These are phyloP conservation scores for Disparrhopalites patrizii DNA, from an alignment of 2,888 invertebrate species.

Conservation along the genomic window DNA sequence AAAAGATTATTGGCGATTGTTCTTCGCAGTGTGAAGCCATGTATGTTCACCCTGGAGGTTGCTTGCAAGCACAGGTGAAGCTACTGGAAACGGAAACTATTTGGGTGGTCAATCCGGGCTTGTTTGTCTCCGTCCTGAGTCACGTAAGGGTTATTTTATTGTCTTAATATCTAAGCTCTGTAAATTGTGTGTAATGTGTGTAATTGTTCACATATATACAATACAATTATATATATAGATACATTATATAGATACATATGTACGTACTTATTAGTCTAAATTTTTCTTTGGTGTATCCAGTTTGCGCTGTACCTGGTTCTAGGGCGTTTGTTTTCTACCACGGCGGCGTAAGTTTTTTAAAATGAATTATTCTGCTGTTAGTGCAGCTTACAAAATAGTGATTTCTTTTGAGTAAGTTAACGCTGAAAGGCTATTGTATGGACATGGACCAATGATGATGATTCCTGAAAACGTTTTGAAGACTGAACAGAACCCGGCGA, in stretches of 20 bases:
- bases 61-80: conserved; percentile 4
- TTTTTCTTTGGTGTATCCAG: background rate
- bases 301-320: background rate
- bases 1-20: too few species aligned
- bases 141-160: conserved; percentile 1
- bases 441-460: too few species aligned
- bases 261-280: background rate
- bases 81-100: background rate
- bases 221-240: too few species aligned
- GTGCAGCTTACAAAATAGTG: too few species aligned
- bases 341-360: conserved; percentile 10
- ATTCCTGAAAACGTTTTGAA: too few species aligned
- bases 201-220: too few species aligned
- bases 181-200: background rate
- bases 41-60: conserved; percentile 1
- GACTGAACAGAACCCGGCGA: too few species aligned
- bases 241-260: background rate
- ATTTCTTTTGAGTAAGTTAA: too few species aligned
- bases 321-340: background rate
- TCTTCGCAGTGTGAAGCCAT: background rate
- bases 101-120: conserved; percentile 3
- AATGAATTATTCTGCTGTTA: too few species aligned
- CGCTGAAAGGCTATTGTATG: too few species aligned
- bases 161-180: background rate
- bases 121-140: background rate